Evolutionary conservation across 1,140 invertebrate genomes (phyloP), one percentile per base, ranked within the genome.

Genomic region (Lerema accius): DNA sequence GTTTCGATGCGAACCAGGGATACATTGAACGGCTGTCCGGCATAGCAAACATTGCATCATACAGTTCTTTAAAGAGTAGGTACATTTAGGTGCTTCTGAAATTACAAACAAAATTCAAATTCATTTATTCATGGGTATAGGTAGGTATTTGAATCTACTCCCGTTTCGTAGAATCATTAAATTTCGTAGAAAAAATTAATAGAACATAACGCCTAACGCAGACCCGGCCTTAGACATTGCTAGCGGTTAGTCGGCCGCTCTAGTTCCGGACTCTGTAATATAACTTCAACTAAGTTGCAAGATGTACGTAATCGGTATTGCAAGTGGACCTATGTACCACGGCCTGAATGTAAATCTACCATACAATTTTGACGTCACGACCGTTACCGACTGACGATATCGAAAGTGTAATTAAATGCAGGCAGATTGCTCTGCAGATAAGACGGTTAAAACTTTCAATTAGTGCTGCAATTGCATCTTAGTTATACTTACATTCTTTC

Each of bases 201-300:
- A n/a, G n/a, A n/a, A n/a, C n/a, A n/a, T n/a, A n/a, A n/a, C n/a
- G 46, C 11, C 14, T 4, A 58, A 42, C 28, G 19, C 40, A 42
- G 16, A 0, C 9, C 45, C 14, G 13, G 53, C 53, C 40, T 58
- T 55, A 55, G 6, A 28, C 39, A 13, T 32, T 26, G 53, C 23
- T 42, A 40, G 40, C 13, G 53, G 48, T n/a, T 50, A 55, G 43
- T 11, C 45, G 60, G 49, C 42, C 39, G 55, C 46, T 46, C 28
- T 28, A 28, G 58, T 66, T 49, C 43, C 51, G 39, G 51, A 61
- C 53, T 43, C 43, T 70, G 56, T 63, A 63, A 67, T 39, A 26
- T 28, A 48, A 63, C 50, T 48, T 40, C 49, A 60, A 65, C 42
- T 60, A 61, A 56, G 58, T 62, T 64, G 40, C 60, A 56, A 66